These are phyloP conservation scores for Chrysomallon squamiferum DNA, from an alignment of 1,140 invertebrate species.

Conservation along the genomic window DNA sequence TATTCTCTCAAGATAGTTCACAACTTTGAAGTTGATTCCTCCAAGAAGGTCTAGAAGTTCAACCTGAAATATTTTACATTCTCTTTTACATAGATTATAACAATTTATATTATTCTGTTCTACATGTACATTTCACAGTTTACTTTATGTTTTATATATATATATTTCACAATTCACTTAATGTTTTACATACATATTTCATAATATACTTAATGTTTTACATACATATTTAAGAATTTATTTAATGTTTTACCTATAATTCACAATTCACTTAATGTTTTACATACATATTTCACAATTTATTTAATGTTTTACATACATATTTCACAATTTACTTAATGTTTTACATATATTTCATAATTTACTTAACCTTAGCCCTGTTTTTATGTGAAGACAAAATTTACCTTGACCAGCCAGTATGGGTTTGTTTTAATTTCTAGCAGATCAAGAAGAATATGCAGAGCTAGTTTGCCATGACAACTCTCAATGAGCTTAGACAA, in stretches of 20 bases:
- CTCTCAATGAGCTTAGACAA: slow-evolving; percentile 69
- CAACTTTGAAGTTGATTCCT: slow-evolving; percentile 67
- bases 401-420: slow-evolving; percentile 88
- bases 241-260: no score
- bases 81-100: no score
- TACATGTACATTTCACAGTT: no score
- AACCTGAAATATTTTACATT: slow-evolving; percentile 51
- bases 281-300: background rate
- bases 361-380: background rate
- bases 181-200: background rate
- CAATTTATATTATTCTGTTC: no score
- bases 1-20: slow-evolving; percentile 58
- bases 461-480: slow-evolving; percentile 53
- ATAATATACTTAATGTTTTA: background rate
- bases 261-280: no score
- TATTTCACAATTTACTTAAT: background rate
- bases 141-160: no score
- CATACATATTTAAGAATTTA: background rate
- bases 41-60: slow-evolving; percentile 72
- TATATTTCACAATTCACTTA: background rate
- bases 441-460: slow-evolving; percentile 71
- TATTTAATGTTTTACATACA: background rate
- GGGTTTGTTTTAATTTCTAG: slow-evolving; percentile 74
- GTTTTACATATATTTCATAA: background rate
- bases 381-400: no score